phyloP scores from a whole-genome alignment of 2,888 invertebrate species.

The Hemistola chrysoprasaria region DNA sequence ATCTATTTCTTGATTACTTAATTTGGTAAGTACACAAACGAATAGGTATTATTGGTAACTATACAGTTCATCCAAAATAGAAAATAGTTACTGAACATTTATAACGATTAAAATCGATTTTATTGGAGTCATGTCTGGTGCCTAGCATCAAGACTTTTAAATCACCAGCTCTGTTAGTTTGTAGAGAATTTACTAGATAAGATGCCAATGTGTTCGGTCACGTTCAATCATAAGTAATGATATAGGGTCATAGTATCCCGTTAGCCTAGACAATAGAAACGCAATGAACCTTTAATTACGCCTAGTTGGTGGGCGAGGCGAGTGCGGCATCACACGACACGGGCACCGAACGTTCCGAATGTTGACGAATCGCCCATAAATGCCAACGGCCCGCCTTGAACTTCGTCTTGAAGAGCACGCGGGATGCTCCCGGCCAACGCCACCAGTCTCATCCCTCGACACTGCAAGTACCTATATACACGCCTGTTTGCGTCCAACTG shows the following conservation, averaged over 20 bases:
- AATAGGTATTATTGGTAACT: no score
- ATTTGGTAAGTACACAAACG: no score
- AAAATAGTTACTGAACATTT: no score
- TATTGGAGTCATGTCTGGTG: no score
- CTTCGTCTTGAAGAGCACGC: conserved; percentile 62
- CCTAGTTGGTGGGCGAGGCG: conserved; percentile 31
- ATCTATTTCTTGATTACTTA: no score
- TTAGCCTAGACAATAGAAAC: conserved; percentile 29
- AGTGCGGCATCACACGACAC: conserved; percentile 4
- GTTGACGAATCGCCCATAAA: conserved; percentile 76
- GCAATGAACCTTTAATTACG: conserved; percentile 30
- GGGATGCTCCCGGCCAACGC: conserved; percentile 53
- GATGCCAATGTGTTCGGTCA: no score
- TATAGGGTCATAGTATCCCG: conserved; percentile 23
- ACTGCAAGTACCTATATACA: conserved; percentile 41
- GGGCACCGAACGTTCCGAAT: conserved; percentile 36
- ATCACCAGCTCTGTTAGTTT: no score
- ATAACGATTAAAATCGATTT: no score
- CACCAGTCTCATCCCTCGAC: conserved; percentile 40
- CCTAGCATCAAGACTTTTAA: no score
- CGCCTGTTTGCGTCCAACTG: conserved; percentile 38
- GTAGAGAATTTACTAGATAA: no score
- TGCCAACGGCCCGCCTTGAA: conserved; percentile 80
- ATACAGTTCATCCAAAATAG: no score
- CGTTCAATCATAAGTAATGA: conserved; percentile 3